Evolutionary conservation across 2,113 vertebrate species (phyloP).

Genomic region (Corythaeola cristata): DNA sequence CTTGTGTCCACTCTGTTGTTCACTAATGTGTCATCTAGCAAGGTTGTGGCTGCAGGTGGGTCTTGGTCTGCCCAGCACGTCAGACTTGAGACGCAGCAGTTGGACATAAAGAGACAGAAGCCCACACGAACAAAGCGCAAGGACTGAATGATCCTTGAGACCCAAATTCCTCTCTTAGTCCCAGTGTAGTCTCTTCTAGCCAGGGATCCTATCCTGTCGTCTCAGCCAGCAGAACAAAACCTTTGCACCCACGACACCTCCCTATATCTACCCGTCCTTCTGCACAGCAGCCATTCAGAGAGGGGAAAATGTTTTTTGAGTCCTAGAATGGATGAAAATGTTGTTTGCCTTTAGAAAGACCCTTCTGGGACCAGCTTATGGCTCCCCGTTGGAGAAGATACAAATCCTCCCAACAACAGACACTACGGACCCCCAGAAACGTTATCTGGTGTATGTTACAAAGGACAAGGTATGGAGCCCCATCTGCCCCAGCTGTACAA

Average conservation of each 20-base stretch:
- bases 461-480: conserved; percentile 83
- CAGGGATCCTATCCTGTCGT: background rate
- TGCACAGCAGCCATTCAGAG: background rate
- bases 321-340: background rate
- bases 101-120: background rate
- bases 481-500: background rate
- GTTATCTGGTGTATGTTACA: conserved; percentile 85
- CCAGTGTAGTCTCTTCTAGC: background rate
- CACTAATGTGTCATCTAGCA: background rate
- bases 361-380: conserved; percentile 83
- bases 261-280: background rate
- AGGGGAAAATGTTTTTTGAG: background rate
- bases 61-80: background rate
- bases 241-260: background rate
- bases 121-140: background rate
- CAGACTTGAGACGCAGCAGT: background rate
- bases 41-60: background rate
- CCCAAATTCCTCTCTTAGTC: background rate
- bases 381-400: conserved; percentile 85
- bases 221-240: background rate
- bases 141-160: background rate
- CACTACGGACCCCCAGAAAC: conserved; percentile 41
- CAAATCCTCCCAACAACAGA: conserved; percentile 74
- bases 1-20: background rate
- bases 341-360: conserved; percentile 82